Percentiles rank a stretch among this genome's conserved stretches.
These are phyloP conservation scores for Tinea pellionella DNA, from an alignment of 2,888 invertebrate species.

Conservation along the genomic window DNA sequence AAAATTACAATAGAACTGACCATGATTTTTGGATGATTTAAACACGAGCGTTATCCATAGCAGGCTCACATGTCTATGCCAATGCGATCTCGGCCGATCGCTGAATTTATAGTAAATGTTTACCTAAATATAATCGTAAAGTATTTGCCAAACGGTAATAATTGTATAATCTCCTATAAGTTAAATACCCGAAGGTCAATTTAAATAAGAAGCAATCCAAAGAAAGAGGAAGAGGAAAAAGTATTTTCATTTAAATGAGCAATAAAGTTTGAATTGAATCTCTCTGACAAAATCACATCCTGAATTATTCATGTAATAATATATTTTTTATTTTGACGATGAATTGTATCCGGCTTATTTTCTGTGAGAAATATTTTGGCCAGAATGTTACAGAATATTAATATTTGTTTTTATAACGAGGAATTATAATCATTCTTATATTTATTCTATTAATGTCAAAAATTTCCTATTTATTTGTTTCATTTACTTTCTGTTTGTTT, in stretches of 20 bases:
- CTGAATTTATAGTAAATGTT: too few species aligned
- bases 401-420: background rate
- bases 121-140: too few species aligned
- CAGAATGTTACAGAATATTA: background rate
- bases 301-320: constrained; percentile 29
- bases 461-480: too few species aligned
- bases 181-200: constrained; percentile 5
- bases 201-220: constrained; percentile 11
- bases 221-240: constrained; percentile 29
- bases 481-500: too few species aligned
- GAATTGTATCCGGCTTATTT: background rate
- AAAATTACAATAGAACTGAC: too few species aligned
- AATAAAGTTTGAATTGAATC: constrained; percentile 45
- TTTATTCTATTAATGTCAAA: too few species aligned
- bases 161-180: background rate
- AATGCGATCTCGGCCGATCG: too few species aligned
- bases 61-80: too few species aligned
- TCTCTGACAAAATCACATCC: constrained; percentile 36
- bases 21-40: too few species aligned
- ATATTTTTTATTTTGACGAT: constrained; percentile 9
- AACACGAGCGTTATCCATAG: too few species aligned
- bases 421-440: too few species aligned
- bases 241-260: constrained; percentile 47
- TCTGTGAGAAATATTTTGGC: background rate
- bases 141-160: background rate